These are phyloP conservation scores for Epinephelus moara DNA, from an alignment of 2,113 vertebrate species.

Conservation along the genomic window DNA sequence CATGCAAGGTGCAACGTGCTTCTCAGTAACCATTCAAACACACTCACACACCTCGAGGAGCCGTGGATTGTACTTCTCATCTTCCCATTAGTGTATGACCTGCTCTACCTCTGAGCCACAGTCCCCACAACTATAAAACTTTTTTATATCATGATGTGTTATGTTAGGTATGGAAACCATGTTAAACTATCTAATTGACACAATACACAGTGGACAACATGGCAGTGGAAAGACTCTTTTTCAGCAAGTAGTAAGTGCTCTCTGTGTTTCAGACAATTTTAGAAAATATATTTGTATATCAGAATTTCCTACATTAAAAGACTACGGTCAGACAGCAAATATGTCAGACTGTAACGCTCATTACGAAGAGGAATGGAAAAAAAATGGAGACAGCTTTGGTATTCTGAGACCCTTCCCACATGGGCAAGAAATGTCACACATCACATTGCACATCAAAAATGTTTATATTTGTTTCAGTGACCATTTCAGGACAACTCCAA, in stretches of 20 bases:
- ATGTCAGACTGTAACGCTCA: not conserved
- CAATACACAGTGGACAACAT: not conserved
- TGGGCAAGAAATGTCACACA: not conserved
- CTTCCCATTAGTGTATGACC: too few relatives aligned
- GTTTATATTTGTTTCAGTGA: not conserved
- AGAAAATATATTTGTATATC: too few relatives aligned
- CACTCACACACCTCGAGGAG: too few relatives aligned
- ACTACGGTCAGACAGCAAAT: not conserved
- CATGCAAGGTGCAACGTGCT: too few relatives aligned
- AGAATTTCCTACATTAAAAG: not conserved
- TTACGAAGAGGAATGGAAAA: not conserved
- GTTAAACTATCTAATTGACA: not conserved
- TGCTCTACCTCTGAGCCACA: too few relatives aligned
- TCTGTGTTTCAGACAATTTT: not conserved
- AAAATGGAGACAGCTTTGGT: not conserved
- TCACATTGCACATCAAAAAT: too few relatives aligned
- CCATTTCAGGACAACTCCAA: not conserved
- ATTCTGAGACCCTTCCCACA: not conserved
- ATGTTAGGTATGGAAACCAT: not conserved
- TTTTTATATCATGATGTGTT: not conserved
- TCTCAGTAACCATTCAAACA: too few relatives aligned
- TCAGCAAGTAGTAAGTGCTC: not conserved
- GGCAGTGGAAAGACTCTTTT: not conserved
- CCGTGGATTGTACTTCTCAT: too few relatives aligned
- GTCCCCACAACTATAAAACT: too few relatives aligned